Conservation (phyloP, 2,888 invertebrate species). For the Rambutsinella grinnellia region DNA sequence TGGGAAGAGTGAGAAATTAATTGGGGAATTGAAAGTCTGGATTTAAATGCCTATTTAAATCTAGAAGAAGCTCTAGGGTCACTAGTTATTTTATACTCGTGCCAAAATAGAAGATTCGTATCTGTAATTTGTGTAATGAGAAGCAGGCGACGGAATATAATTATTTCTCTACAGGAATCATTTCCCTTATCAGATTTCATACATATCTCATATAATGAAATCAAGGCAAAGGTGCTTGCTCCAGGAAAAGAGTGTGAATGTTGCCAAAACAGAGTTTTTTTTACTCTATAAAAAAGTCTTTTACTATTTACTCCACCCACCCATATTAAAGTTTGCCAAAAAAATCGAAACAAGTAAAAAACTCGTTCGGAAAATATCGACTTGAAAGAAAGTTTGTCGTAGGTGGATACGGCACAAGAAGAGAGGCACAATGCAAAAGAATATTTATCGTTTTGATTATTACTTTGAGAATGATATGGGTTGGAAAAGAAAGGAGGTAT, state of each 20-base stretch:
- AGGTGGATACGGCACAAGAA: neutral
- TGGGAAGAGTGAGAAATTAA: too few species aligned
- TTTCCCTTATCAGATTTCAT: slow-evolving; percentile 13
- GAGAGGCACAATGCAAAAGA: neutral
- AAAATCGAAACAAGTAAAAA: slow-evolving; percentile 1
- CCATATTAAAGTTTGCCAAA: slow-evolving; percentile 19
- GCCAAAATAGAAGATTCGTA: too few species aligned
- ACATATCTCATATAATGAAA: slow-evolving; percentile 2
- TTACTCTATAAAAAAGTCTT: neutral
- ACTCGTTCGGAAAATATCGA: slow-evolving; percentile 40
- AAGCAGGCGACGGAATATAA: neutral
- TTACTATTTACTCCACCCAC: slow-evolving; percentile 40
- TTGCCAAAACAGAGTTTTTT: slow-evolving; percentile 44
- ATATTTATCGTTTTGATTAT: neutral
- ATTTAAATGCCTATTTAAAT: too few species aligned
- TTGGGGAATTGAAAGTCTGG: too few species aligned
- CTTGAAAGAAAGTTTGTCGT: neutral
- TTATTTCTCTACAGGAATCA: neutral
- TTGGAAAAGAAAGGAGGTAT: neutral
- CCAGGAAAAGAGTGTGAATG: slow-evolving; percentile 41
- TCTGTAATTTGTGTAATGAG: neutral
- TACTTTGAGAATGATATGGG: neutral
- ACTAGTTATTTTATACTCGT: too few species aligned
- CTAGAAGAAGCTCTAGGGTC: too few species aligned
- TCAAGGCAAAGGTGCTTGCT: slow-evolving; percentile 44